phyloP scores from a whole-genome alignment of 2,113 vertebrate species.

The Galemys pyrenaicus region DNA sequence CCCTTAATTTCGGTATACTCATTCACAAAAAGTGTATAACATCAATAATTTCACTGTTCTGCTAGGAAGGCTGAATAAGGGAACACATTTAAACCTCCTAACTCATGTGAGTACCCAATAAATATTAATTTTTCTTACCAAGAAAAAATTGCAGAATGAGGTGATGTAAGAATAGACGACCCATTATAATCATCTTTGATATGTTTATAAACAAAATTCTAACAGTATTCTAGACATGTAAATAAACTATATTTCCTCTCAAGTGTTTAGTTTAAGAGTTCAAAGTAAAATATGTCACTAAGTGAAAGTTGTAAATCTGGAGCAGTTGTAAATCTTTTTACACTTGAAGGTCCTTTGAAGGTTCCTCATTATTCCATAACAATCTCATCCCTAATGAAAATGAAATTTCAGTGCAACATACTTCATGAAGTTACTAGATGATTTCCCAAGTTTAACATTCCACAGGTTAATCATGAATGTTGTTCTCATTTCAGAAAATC shows the following conservation, averaged over 20 bases:
- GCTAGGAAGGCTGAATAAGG: not conserved
- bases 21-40: not conserved
- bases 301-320: not conserved
- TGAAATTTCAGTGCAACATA: slow-evolving; percentile 20
- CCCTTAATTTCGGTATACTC: not conserved
- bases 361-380: not conserved
- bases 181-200: not conserved
- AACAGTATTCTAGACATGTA: not conserved
- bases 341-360: not conserved
- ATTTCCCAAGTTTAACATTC: slow-evolving; percentile 20
- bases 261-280: not conserved
- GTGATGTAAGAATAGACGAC: not conserved
- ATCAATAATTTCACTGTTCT: not conserved
- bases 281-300: slow-evolving; percentile 18
- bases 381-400: slow-evolving; percentile 42
- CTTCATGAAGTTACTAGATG: not conserved
- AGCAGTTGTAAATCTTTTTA: not conserved
- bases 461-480: not conserved
- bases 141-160: not conserved
- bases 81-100: not conserved
- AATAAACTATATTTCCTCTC: not conserved
- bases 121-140: not conserved
- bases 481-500: slow-evolving; percentile 33
- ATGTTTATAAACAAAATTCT: not conserved
- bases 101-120: not conserved